Conservation (phyloP, 2,113 vertebrate species). For the Lophius piscatorius region DNA sequence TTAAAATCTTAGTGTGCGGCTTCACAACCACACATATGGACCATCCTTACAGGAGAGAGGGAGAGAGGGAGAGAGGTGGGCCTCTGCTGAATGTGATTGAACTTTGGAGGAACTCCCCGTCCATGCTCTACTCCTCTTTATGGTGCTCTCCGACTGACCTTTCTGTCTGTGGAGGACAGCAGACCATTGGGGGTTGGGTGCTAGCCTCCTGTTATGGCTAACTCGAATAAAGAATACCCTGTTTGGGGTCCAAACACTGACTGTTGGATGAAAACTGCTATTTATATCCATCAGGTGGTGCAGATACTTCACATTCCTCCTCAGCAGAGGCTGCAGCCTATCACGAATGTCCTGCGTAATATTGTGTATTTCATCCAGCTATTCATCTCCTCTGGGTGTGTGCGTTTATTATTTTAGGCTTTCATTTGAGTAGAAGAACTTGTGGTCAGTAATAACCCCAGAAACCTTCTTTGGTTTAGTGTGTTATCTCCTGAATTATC, state of each 20-base stretch:
- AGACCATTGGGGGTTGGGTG: conserved; percentile 28
- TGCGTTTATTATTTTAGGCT: conserved; percentile 8
- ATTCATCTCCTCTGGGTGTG: not conserved
- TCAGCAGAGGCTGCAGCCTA: conserved; percentile 1
- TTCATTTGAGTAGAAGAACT: conserved; percentile 2
- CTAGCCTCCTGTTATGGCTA: conserved; percentile 52
- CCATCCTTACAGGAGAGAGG: too few species aligned
- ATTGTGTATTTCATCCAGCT: not conserved
- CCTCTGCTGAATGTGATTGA: conserved; percentile 63
- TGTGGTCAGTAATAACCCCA: conserved; percentile 6
- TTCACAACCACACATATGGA: not conserved
- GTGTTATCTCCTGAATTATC: conserved; percentile 41
- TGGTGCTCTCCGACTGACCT: conserved; percentile 61
- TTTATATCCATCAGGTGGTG: conserved; percentile 14
- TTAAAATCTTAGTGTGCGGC: conserved; percentile 38
- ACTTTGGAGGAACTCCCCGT: conserved; percentile 70
- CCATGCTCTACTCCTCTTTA: conserved; percentile 54
- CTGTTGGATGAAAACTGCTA: conserved; percentile 18
- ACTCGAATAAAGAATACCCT: conserved; percentile 39
- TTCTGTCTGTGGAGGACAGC: conserved; percentile 59
- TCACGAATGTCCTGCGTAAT: not conserved
- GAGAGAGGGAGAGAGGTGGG: conserved; percentile 28
- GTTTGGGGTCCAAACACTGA: conserved; percentile 50
- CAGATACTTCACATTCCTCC: not conserved
- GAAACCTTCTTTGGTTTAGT: conserved; percentile 14